These are phyloP conservation scores for Emys orbicularis DNA, from an alignment of 2,797 vertebrate genomes.

Conservation along the genomic window DNA sequence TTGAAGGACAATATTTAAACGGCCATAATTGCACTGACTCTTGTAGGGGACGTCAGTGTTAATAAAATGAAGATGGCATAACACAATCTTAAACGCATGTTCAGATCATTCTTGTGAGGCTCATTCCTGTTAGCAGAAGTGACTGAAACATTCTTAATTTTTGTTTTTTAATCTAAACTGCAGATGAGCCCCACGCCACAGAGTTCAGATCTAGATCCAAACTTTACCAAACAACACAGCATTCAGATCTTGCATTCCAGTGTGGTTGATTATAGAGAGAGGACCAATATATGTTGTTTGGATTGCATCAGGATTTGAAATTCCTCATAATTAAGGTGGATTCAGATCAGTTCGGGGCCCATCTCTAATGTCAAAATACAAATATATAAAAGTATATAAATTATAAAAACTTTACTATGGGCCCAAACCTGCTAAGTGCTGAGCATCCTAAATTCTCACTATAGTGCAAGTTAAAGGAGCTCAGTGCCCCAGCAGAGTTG, in stretches of 20 bases:
- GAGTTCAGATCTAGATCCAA: not conserved
- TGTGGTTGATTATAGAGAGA: not conserved
- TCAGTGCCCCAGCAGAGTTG: not conserved
- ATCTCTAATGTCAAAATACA: not conserved
- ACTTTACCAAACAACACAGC: not conserved
- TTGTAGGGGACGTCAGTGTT: slow-evolving; percentile 54
- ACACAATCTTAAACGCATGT: slow-evolving; percentile 16
- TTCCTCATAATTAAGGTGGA: not conserved
- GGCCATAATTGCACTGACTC: slow-evolving; percentile 26
- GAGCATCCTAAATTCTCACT: not conserved
- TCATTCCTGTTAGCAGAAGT: slow-evolving; percentile 44
- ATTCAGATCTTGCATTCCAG: not conserved
- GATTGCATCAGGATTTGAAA: slow-evolving; percentile 4
- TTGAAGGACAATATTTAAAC: slow-evolving; percentile 66
- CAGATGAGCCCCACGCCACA: not conserved
- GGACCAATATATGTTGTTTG: not conserved
- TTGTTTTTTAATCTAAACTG: slow-evolving; percentile 24
- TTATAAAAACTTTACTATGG: not conserved
- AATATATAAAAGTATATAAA: not conserved
- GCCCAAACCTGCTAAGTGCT: not conserved
- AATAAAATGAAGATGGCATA: slow-evolving; percentile 45
- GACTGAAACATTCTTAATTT: slow-evolving; percentile 32
- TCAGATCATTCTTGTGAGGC: slow-evolving; percentile 9
- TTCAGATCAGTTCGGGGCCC: slow-evolving; percentile 11
- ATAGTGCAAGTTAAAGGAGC: not conserved